Percentiles rank a stretch among this genome's conserved stretches.
phyloP scores from a whole-genome alignment of 2,113 vertebrate genomes.

The Serinus canaria region DNA sequence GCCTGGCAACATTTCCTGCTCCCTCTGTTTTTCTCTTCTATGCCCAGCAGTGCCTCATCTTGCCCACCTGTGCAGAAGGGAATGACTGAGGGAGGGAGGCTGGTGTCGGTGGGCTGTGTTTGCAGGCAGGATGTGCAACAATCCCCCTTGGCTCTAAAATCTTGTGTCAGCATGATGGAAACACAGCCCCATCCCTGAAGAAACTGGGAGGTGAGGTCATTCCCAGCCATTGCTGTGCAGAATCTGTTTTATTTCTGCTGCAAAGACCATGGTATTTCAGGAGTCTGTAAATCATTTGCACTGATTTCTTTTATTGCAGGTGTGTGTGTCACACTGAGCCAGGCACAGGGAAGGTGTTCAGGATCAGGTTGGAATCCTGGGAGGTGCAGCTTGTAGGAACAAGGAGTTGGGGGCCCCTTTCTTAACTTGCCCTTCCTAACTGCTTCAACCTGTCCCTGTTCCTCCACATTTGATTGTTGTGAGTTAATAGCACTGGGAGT shows the following conservation, averaged over 20 bases:
- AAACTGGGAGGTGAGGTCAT: neutral
- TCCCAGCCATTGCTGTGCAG: neutral
- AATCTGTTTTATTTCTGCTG: neutral
- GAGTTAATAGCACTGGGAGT: neutral
- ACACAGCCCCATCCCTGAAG: neutral
- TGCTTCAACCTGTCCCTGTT: neutral
- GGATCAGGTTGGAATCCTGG: neutral
- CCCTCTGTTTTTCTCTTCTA: neutral
- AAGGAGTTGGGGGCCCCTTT: neutral
- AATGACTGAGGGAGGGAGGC: neutral
- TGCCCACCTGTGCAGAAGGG: rapidly evolving
- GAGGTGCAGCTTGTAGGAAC: neutral
- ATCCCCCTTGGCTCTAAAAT: neutral
- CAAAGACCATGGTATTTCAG: neutral
- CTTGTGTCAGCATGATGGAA: neutral
- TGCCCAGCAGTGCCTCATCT: neutral
- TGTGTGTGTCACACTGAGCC: neutral
- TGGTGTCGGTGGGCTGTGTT: neutral
- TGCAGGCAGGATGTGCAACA: neutral
- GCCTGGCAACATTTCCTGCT: neutral
- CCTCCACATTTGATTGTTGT: neutral
- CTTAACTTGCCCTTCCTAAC: neutral
- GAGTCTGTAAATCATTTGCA: neutral
- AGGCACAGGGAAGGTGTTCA: neutral
- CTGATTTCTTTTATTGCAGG: neutral